Evolutionary conservation across 2,113 vertebrate genomes (phyloP).

Genomic region (Pangasianodon hypophthalmus): DNA sequence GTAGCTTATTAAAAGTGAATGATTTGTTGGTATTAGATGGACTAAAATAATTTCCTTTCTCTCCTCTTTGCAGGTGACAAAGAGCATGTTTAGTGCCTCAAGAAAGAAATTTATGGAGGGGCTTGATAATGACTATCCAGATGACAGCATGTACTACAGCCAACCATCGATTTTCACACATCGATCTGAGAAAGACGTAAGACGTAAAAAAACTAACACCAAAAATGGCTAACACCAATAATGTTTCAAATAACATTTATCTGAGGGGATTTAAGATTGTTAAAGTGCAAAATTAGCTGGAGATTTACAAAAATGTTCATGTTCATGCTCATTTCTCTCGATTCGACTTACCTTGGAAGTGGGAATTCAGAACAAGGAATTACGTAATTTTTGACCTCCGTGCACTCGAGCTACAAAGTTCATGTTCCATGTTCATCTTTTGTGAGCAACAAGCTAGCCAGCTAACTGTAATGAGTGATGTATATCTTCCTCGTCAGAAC

Average conservation of each 20-base stretch:
- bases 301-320: background rate
- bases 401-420: too few relatives aligned
- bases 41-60: background rate
- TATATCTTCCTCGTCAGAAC: too few relatives aligned
- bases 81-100: slow-evolving; percentile 99
- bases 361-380: too few relatives aligned
- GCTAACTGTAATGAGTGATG: too few relatives aligned
- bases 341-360: too few relatives aligned
- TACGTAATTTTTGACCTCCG: too few relatives aligned
- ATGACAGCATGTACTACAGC: slow-evolving; percentile 98
- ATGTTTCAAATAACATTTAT: background rate
- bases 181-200: slow-evolving; percentile 99
- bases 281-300: background rate
- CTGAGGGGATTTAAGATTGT: background rate
- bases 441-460: too few relatives aligned
- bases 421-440: too few relatives aligned
- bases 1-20: background rate
- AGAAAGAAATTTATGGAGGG: slow-evolving; percentile 99
- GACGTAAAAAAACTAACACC: slow-evolving; percentile 42
- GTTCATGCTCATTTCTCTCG: too few relatives aligned
- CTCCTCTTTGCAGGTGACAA: slow-evolving; percentile 83
- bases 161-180: slow-evolving; percentile 96
- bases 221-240: background rate
- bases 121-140: slow-evolving; percentile 94
- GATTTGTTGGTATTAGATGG: background rate